Evolutionary conservation across 2,888 invertebrate genomes (phyloP), one percentile per base, ranked within the genome.

Genomic region (Amphipyra tragopoginis): DNA sequence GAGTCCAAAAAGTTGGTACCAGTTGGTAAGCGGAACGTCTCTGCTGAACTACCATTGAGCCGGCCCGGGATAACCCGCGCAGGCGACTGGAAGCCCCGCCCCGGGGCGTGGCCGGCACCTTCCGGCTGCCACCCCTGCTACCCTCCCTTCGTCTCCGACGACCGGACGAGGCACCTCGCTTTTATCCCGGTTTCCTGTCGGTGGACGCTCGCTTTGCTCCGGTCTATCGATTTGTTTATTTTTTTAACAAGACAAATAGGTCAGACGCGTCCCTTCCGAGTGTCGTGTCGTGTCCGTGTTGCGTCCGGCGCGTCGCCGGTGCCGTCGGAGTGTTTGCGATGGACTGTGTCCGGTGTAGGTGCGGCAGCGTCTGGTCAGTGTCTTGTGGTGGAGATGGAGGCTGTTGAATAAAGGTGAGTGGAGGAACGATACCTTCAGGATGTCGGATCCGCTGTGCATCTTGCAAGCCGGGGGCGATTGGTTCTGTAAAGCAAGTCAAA

Each of bases 131-230:
- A 77, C 79, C 72, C 67, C 76, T 72, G 68, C 71, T 66, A 53
- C 79, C 72, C 71, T 73, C 65, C 56, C 79, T 79, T 55, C 78
- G 72, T 80, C 81, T 80, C 75, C 76, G 42, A 62, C 83, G 85
- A 86, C 87, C 87, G 88, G 87, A 87, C 87, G 86, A 74, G 81
- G 83, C 86, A 83, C 86, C 87, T 92, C 91, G 90, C 93, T 93
- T 93, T 94, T 94, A 94, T 94, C 89, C 90, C 88, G 87, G 93
- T 86, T 94, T 94, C 94, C 94, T 93, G 93, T 93, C 91, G 91
- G 87, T 88, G 90, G 88, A 90, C 93, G 91, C 93, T 88, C 92
- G 94, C 90, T 86, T 91, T 89, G 87, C 90, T 77, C 80, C 88
- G 86, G 92, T 90, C 89, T 88, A 93, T 93, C 87, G 93, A 93